phyloP scores from a whole-genome alignment of 2,888 invertebrate species.

The Aphodius granarius region DNA sequence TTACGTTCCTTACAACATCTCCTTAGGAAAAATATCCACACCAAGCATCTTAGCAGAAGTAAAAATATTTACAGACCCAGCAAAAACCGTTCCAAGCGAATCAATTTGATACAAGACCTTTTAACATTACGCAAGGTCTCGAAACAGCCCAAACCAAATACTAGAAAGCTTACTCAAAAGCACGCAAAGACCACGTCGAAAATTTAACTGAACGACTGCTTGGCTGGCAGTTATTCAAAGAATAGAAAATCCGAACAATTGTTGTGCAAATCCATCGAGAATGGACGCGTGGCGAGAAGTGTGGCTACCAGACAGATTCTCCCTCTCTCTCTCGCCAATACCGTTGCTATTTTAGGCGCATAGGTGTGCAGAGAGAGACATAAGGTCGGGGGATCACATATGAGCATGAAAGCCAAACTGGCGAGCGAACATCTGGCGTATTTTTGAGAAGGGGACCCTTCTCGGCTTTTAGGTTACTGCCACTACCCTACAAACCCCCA shows the following conservation, averaged over 20 bases:
- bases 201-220: constrained; percentile 30
- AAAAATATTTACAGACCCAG: constrained; percentile 25
- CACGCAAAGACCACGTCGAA: constrained; percentile 13
- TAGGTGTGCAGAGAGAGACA: constrained; percentile 35
- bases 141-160: constrained; percentile 26
- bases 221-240: constrained; percentile 48
- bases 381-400: constrained; percentile 31
- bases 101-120: constrained; percentile 33
- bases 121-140: constrained; percentile 29
- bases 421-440: constrained; percentile 49
- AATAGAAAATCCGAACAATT: constrained; percentile 51
- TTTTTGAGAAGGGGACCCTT: constrained; percentile 25
- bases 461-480: constrained; percentile 26
- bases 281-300: constrained; percentile 52
- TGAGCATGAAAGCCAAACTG: constrained; percentile 39
- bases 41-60: constrained; percentile 27
- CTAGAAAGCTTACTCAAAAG: neutral
- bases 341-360: constrained; percentile 8
- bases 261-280: constrained; percentile 51
- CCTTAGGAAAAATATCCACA: no score
- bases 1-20: no score
- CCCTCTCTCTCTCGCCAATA: constrained; percentile 48
- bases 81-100: constrained; percentile 23
- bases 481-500: constrained; percentile 32
- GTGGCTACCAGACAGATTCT: constrained; percentile 54